These are phyloP conservation scores for Axis porcinus DNA, from an alignment of 2,113 vertebrate genomes.

Conservation along the genomic window DNA sequence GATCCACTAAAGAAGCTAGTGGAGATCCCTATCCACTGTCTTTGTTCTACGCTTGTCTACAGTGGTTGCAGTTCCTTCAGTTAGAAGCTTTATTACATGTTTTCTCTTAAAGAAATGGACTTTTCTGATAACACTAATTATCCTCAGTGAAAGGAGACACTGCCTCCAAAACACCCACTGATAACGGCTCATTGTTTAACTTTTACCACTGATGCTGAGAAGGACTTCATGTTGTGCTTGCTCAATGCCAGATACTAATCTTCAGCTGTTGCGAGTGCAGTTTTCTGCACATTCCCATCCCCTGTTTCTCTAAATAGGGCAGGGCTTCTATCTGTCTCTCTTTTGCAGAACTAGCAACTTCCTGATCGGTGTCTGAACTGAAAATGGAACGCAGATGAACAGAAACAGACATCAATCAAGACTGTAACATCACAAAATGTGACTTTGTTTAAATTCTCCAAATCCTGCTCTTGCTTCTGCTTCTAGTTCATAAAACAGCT, in stretches of 20 bases:
- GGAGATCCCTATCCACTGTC: not conserved
- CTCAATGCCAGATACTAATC: not conserved
- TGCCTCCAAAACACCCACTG: not conserved
- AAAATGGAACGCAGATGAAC: not conserved
- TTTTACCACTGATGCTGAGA: not conserved
- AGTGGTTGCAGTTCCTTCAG: not conserved
- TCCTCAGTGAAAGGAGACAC: not conserved
- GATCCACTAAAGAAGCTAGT: not conserved
- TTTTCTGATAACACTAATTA: not conserved
- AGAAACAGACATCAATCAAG: not conserved
- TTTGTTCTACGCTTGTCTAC: not conserved
- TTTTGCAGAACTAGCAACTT: not conserved
- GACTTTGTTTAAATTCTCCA: not conserved
- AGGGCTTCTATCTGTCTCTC: not conserved
- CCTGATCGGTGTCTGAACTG: not conserved
- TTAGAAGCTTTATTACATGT: not conserved
- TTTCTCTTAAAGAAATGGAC: not conserved
- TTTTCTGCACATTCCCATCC: not conserved
- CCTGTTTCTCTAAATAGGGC: not conserved
- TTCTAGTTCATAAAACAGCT: not conserved
- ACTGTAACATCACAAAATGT: not conserved
- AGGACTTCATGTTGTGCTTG: not conserved
- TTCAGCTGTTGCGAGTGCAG: not conserved
- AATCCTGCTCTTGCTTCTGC: not conserved
- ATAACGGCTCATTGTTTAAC: not conserved